Evolutionary conservation across 2,888 invertebrate species (phyloP).

Genomic region (Drosophila pegasa): DNA sequence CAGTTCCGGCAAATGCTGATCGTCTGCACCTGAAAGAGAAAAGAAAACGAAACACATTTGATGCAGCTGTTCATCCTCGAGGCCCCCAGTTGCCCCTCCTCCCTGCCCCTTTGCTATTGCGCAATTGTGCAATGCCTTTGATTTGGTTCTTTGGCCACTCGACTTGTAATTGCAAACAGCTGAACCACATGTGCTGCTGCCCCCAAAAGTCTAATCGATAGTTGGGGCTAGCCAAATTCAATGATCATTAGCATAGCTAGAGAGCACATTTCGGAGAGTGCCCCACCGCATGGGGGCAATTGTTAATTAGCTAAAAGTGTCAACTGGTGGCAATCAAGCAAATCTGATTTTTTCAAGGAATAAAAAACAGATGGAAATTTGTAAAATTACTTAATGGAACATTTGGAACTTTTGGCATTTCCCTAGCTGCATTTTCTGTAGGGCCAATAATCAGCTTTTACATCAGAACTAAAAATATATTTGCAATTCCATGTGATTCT

Average conservation of each 20-base stretch:
- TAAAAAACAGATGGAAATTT: slow-evolving; percentile 1
- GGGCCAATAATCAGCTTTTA: background rate
- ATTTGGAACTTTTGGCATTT: background rate
- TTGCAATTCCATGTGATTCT: background rate
- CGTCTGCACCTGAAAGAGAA: slow-evolving; percentile 46
- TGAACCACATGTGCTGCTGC: slow-evolving; percentile 66
- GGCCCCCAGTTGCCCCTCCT: background rate
- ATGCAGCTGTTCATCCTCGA: slow-evolving; percentile 11
- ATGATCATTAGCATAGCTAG: slow-evolving; percentile 41
- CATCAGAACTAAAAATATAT: background rate
- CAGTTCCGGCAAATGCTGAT: slow-evolving; percentile 66
- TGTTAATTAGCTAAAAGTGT: slow-evolving; percentile 12
- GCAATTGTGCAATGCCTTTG: slow-evolving; percentile 69
- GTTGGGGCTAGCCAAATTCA: slow-evolving; percentile 26
- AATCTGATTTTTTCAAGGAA: background rate
- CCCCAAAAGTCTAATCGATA: slow-evolving; percentile 42
- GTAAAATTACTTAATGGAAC: background rate
- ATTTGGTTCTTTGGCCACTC: slow-evolving; percentile 53
- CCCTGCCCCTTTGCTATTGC: slow-evolving; percentile 51
- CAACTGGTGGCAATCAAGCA: slow-evolving; percentile 6
- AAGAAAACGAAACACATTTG: slow-evolving; percentile 32
- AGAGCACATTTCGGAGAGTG: slow-evolving; percentile 2
- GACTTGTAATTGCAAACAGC: slow-evolving; percentile 72
- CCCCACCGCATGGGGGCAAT: background rate
- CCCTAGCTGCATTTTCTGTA: background rate